These are phyloP conservation scores for Reticulitermes speratus DNA, from an alignment of 1,140 invertebrate species.

Conservation along the genomic window DNA sequence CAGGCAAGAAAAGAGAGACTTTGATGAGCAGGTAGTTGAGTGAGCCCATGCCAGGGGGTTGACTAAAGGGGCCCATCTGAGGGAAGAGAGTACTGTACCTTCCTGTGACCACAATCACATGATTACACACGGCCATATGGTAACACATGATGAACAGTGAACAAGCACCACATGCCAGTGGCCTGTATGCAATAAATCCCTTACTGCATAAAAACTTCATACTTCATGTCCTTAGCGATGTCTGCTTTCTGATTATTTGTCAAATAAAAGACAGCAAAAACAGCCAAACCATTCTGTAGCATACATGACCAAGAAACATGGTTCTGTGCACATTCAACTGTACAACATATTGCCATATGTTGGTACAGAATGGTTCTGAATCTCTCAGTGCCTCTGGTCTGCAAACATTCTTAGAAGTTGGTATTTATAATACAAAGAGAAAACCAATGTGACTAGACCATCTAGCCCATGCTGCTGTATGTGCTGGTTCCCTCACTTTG, in stretches of 20 bases:
- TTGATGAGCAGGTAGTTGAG: conserved; percentile 5
- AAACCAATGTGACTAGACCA: background rate
- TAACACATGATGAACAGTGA: background rate
- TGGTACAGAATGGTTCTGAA: conserved; percentile 2
- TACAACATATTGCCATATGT: background rate
- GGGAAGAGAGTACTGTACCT: background rate
- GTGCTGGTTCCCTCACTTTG: conserved; percentile 23
- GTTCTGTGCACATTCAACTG: background rate
- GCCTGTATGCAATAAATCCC: background rate
- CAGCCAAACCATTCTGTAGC: conserved; percentile 1
- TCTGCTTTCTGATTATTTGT: background rate
- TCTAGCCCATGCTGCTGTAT: background rate
- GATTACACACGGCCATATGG: conserved; percentile 14
- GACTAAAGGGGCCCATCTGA: background rate
- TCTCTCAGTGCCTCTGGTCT: background rate
- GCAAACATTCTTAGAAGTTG: background rate
- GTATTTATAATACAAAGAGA: conserved; percentile 19
- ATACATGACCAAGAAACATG: background rate
- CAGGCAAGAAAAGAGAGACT: conserved; percentile 14
- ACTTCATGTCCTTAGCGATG: no score
- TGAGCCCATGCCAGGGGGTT: background rate
- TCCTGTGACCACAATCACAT: background rate
- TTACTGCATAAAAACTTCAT: background rate
- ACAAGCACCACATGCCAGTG: background rate
- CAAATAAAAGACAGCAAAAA: background rate